A percentile compares a stretch with the other conserved stretches of the same genome.
These are phyloP conservation scores for Lates japonicus DNA, from an alignment of 2,797 vertebrate species.

Conservation along the genomic window DNA sequence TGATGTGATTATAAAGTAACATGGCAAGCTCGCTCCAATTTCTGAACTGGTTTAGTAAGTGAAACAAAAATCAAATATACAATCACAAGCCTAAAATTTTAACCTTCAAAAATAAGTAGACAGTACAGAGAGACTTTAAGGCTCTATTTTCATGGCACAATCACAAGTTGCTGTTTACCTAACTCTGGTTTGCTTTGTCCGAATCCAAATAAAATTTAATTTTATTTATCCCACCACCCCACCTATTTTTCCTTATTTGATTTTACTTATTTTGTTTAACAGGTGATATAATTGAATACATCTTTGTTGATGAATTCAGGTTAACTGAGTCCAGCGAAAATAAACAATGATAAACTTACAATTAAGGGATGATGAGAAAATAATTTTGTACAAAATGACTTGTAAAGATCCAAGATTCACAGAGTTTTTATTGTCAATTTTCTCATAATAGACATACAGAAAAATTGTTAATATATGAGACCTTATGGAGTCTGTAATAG, in stretches of 20 bases:
- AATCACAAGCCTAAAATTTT: background rate
- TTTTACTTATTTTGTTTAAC: too few relatives aligned
- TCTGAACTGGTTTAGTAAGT: background rate
- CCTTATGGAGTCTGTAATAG: background rate
- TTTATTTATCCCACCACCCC: background rate
- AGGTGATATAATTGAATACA: background rate
- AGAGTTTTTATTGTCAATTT: too few relatives aligned
- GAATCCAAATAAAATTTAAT: too few relatives aligned
- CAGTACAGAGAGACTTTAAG: background rate
- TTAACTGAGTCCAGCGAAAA: background rate
- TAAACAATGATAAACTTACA: background rate
- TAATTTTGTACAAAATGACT: background rate
- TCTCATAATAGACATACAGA: too few relatives aligned
- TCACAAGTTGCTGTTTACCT: too few relatives aligned
- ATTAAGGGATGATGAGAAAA: background rate
- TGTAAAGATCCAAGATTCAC: background rate
- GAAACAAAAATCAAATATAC: conserved; percentile 6
- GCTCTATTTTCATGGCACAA: background rate
- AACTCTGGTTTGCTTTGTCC: too few relatives aligned
- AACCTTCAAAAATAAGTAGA: background rate
- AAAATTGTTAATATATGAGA: too few relatives aligned
- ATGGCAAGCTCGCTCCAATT: background rate
- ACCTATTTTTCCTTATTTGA: rapidly evolving
- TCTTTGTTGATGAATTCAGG: background rate
- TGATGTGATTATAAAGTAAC: background rate